These are phyloP conservation scores for Plectrocnemia conspersa DNA, from an alignment of 1,140 invertebrate genomes.

Conservation along the genomic window DNA sequence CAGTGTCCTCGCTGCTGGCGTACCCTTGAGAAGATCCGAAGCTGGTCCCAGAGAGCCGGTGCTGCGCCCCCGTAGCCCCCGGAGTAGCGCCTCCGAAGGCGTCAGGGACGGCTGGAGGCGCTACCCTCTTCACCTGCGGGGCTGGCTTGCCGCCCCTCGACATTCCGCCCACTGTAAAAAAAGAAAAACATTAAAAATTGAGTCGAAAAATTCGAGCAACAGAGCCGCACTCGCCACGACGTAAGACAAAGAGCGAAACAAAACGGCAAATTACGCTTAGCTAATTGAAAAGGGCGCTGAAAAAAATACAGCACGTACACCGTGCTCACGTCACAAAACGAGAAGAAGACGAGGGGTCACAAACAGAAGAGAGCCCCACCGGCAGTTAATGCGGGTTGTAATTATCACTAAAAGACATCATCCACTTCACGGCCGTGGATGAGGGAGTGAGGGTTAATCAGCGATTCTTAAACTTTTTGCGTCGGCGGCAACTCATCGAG, in stretches of 20 bases:
- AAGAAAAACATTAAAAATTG: constrained; percentile 39
- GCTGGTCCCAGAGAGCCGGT: constrained; percentile 68
- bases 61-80: constrained; percentile 45
- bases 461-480: too few species aligned
- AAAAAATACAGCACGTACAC: too few species aligned
- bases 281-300: not conserved
- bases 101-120: constrained; percentile 75
- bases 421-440: not conserved
- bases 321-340: too few species aligned
- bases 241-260: not conserved
- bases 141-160: constrained; percentile 68
- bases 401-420: constrained; percentile 11
- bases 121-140: constrained; percentile 75
- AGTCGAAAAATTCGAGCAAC: not conserved
- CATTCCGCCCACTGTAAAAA: constrained; percentile 71
- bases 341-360: too few species aligned
- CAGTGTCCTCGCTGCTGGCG: constrained; percentile 66
- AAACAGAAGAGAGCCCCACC: too few species aligned
- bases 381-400: constrained; percentile 7
- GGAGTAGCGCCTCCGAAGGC: constrained; percentile 45
- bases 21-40: constrained; percentile 69
- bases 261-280: not conserved
- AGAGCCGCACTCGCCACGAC: too few species aligned
- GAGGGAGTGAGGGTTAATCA: too few species aligned
- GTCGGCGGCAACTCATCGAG: too few species aligned